Evolutionary conservation across 1,140 invertebrate genomes (phyloP).

Genomic region (Fopius arisanus): DNA sequence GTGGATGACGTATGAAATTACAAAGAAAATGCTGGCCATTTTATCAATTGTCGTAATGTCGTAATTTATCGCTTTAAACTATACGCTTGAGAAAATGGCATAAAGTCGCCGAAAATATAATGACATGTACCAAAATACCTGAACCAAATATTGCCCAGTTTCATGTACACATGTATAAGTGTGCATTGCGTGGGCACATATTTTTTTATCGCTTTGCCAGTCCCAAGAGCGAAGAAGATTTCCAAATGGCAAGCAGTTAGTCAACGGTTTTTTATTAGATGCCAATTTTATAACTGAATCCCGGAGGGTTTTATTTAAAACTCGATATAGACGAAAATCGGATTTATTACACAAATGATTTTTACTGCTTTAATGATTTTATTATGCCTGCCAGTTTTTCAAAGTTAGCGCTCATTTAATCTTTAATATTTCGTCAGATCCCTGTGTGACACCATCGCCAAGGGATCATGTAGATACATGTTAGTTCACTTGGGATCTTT

Average conservation of each 20-base stretch:
- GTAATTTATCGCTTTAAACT: too few relatives aligned
- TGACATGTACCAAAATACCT: neutral
- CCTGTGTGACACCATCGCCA: constrained; percentile 10
- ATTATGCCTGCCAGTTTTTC: too few relatives aligned
- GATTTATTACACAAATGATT: too few relatives aligned
- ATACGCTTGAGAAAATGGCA: too few relatives aligned
- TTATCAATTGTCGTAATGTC: neutral
- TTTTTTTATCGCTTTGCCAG: neutral
- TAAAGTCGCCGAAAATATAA: neutral
- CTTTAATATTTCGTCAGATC: constrained; percentile 4
- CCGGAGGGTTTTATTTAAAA: constrained; percentile 25
- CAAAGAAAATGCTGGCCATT: neutral
- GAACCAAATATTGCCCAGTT: neutral
- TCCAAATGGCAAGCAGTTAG: constrained; percentile 23
- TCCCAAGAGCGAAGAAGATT: constrained; percentile 11
- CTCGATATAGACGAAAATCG: constrained; percentile 7
- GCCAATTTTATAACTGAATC: constrained; percentile 23
- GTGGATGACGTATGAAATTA: constrained; percentile 16
- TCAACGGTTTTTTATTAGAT: constrained; percentile 30
- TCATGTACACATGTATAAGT: neutral
- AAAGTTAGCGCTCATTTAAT: constrained; percentile 1
- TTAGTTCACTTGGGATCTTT: neutral
- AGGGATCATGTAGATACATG: constrained; percentile 1
- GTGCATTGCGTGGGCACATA: constrained; percentile 14
- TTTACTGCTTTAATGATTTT: too few relatives aligned